Evolutionary conservation across 2,113 vertebrate species (phyloP), one percentile per base, ranked within the genome.

Genomic region (Echinops telfairi): DNA sequence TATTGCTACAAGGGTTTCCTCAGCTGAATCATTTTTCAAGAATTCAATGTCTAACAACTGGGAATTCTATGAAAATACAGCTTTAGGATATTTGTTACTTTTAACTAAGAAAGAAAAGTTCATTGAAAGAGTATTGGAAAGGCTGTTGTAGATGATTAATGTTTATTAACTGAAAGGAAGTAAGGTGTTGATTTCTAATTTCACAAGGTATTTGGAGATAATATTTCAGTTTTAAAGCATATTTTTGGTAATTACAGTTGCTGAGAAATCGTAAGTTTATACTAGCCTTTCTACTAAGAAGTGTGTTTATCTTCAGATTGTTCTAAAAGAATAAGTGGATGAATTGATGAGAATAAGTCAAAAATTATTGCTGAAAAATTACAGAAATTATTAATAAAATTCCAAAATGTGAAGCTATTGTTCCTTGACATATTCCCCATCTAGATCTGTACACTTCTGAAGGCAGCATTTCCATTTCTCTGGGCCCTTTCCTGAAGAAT

Each of bases 201-300:
- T 88, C 27, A 79, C 27, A 89, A 31, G 23, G 11, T 82, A 77
- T 82, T 1, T 57, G 27, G 33, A 53, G 33, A 29, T 25, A 36
- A 6, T 27, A 20, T 68, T 88, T 40, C 40, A 3, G 40, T 40
- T 33, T 0, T 47, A 22, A 84, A 75, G 15, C 29, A n/a, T 33
- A 36, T 68, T 92, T 92, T 83, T 90, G 29, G 80, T 17, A 75
- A 0, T 57, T 12, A 62, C 36, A 20, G 53, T 92, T 88, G 27
- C 83, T 92, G 36, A 91, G 73, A 73, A 84, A 89, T 71, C 58
- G 6, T 92, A 25, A 27, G 17, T 87, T 88, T 83, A 2, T 53
- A 73, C 57, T 58, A 9, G 20, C 14, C 43, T 81, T 78, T 23
- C 68, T 86, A 43, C 53, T 23, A 82, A 75, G 58, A 86, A 60